A percentile compares a stretch with the other conserved stretches of the same genome.
Conservation (phyloP, 2,888 invertebrate genomes). For the Drosophila mimetica region DNA sequence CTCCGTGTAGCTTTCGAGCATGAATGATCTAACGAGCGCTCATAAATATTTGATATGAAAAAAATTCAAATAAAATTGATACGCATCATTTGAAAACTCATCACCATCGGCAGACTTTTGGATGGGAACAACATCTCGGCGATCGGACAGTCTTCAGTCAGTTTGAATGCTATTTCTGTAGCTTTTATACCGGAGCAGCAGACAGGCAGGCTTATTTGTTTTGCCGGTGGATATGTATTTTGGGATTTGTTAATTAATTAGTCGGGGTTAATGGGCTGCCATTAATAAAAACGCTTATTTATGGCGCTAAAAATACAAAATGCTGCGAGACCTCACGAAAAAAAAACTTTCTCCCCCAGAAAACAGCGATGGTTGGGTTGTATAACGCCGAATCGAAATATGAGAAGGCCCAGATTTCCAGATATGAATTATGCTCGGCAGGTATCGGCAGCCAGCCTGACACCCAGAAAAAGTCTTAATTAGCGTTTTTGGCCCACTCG, state of each 20-base stretch:
- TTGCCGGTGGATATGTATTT: constrained; percentile 41
- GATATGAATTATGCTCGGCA: constrained; percentile 65
- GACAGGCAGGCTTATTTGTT: constrained; percentile 52
- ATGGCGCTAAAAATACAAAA: constrained; percentile 67
- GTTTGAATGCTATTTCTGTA: constrained; percentile 38
- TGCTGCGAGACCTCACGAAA: constrained; percentile 33
- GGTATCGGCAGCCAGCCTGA: constrained; percentile 23
- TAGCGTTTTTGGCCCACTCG: constrained; percentile 49
- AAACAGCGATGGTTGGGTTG: constrained; percentile 36
- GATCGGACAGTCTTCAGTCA: constrained; percentile 40
- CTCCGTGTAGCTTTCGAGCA: neutral
- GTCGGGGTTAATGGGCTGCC: constrained; percentile 73
- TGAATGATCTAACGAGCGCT: constrained; percentile 70
- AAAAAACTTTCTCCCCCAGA: constrained; percentile 67
- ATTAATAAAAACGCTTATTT: constrained; percentile 75
- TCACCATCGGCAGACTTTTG: constrained; percentile 49
- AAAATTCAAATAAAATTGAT: constrained; percentile 67
- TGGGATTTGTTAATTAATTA: constrained; percentile 71
- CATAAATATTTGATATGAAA: constrained; percentile 64
- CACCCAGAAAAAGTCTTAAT: constrained; percentile 66
- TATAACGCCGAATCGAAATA: constrained; percentile 49
- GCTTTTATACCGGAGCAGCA: constrained; percentile 17
- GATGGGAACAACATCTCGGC: constrained; percentile 30
- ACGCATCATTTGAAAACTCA: constrained; percentile 74
- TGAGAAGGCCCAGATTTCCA: constrained; percentile 28